Evolutionary conservation across 2,888 invertebrate genomes (phyloP), one percentile per base, ranked within the genome.

Genomic region (Melanostoma mellinum): DNA sequence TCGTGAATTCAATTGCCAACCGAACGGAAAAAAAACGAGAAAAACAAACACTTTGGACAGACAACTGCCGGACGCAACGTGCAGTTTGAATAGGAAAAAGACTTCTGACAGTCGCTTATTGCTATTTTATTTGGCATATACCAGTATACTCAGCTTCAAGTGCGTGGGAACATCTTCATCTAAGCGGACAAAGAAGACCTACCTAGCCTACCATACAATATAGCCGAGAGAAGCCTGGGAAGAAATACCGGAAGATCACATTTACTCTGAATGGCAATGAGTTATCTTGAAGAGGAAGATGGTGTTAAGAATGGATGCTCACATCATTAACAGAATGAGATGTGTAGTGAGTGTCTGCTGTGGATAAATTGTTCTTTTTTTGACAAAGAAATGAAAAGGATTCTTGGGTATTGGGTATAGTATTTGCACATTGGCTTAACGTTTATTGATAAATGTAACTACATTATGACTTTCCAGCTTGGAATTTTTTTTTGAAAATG

Each of bases 111-210:
- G 56, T 42, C 33, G 60, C 58, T 60, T 53, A 74, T 67, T 74
- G 79, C 68, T 68, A 63, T 79, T 69, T 63, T 42, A 67, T 80
- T 80, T 76, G 50, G 76, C 80, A 71, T 69, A 42, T 3, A 33
- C 60, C 33, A 35, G 46, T 8, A 9, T 58, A 10, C 30, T 6
- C 42, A 48, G 44, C 48, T 44, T 56, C 10, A 46, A 60, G 60
- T 81, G 81, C 81, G 81, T 81, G 81, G 81, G 81, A 81, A 81
- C 71, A 67, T 81, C 55, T 67, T 76, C 58, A 46, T 65, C 61
- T 32, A 8, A 6, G 3, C 30, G 38, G 6, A 5, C n/a, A 38
- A 50, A 20, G 20, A 20, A 20, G 20, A 20, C 20, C 20, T 35
- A 20, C n/a, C 20, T n/a, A 52, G 5, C 36, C 42, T 38, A 55